Evolutionary conservation across 2,113 vertebrate genomes (phyloP), one percentile per base, ranked within the genome.

Genomic region (Fulmarus glacialis): DNA sequence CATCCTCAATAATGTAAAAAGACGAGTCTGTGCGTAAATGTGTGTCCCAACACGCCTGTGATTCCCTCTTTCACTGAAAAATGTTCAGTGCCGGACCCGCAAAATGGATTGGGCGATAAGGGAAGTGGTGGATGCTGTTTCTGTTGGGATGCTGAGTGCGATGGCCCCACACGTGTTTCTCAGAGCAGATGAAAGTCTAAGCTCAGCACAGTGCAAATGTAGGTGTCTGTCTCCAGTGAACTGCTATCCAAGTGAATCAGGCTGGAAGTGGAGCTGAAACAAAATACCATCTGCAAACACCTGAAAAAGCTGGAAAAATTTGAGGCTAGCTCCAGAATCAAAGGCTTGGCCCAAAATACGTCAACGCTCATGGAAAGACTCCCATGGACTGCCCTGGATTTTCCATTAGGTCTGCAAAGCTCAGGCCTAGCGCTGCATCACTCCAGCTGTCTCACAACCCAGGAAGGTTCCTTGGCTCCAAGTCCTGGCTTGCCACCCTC

Each of bases 21-120:
- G 27, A 30, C 11, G 22, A 32, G 87, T 12, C 85, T 6, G 73
- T 29, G 78, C 87, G 0, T 19, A 27, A 20, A 14, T 2, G 47
- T 86, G 77, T 9, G 62, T 34, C 89, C 89, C 91, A 32, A 48
- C 58, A 92, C 0, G 21, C 59, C 72, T 9, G 32, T 3, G 13
- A 13, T 42, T 66, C 83, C 77, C 52, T 59, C 42, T 83, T 18
- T 16, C 50, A 2, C 3, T 20, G 15, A 4, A 32, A 83, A 67
- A 47, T 0, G 3, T 4, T 32, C n/a, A 0, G 6, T 3, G 68
- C 36, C 4, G 78, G 64, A 34, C 53, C 53, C 2, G 24, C 11
- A 1, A 4, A 7, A 13, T 0, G 34, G 70, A 20, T 6, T 0
- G 1, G 70, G 68, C 0, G 1, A 4, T 2, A 4, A 16, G 68